These are phyloP conservation scores for Noctuana brunneofusca DNA, from an alignment of 2,888 invertebrate species.

Conservation along the genomic window DNA sequence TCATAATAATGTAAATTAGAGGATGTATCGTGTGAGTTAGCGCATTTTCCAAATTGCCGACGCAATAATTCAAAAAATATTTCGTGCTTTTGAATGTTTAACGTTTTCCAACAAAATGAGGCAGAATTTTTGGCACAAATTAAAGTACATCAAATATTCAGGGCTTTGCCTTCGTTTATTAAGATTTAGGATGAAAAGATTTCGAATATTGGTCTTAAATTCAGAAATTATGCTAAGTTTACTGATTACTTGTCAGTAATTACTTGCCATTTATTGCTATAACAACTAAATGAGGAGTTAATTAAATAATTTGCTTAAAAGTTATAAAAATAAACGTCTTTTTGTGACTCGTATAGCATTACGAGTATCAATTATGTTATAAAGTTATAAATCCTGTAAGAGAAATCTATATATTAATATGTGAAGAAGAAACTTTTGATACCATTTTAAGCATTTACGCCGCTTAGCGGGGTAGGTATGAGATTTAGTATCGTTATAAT, in stretches of 20 bases:
- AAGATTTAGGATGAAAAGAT: neutral
- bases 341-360: no score
- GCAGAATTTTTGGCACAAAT: neutral
- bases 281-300: no score
- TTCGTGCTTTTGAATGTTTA: neutral
- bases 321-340: no score
- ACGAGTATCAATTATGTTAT: no score
- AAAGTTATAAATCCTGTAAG: no score
- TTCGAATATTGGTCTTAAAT: conserved; percentile 2
- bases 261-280: no score
- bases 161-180: neutral
- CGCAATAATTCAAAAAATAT: conserved; percentile 10
- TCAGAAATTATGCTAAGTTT: conserved; percentile 1
- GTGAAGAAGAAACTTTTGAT: no score
- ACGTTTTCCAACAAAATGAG: neutral
- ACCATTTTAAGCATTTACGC: no score
- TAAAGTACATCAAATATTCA: conserved; percentile 9
- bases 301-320: no score
- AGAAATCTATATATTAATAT: no score
- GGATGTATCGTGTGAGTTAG: conserved; percentile 14
- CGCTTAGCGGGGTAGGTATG: no score
- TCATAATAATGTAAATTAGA: conserved; percentile 30
- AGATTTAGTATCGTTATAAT: no score
- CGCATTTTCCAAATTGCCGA: conserved; percentile 22
- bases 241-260: neutral